Percentiles rank a stretch among this genome's conserved stretches.
phyloP scores from a whole-genome alignment of 2,113 vertebrate genomes.

The Hemibagrus wyckioides region DNA sequence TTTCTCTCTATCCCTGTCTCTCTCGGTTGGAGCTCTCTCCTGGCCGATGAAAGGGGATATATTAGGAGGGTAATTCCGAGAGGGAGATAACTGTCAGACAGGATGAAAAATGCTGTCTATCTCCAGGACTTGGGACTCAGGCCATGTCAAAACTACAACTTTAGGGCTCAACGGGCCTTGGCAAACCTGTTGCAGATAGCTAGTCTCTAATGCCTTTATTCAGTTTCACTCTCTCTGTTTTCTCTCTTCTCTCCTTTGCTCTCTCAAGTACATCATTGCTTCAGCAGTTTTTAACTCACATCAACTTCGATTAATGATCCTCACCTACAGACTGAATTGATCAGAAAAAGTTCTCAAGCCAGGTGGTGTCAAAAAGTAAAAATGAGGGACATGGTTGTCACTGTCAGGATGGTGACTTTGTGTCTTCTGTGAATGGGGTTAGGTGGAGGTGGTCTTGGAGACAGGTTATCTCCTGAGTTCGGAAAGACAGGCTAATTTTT shows the following conservation, averaged over 20 bases:
- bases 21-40: conserved; percentile 67
- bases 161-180: conserved; percentile 72
- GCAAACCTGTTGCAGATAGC: conserved; percentile 55
- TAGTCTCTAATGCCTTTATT: conserved; percentile 32
- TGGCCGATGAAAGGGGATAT: conserved; percentile 60
- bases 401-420: conserved; percentile 8
- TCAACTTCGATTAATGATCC: background rate
- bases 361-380: background rate
- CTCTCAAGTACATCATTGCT: conserved; percentile 11
- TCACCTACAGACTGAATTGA: background rate
- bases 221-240: background rate
- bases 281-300: background rate
- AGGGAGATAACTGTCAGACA: conserved; percentile 74
- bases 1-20: conserved; percentile 28
- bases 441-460: conserved; percentile 49
- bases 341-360: background rate
- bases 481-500: conserved; percentile 73
- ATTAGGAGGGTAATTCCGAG: conserved; percentile 69
- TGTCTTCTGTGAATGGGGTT: conserved; percentile 13
- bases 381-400: background rate
- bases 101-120: conserved; percentile 74
- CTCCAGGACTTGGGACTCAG: conserved; percentile 60
- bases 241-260: background rate
- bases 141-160: conserved; percentile 74
- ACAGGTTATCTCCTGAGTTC: conserved; percentile 67